These are phyloP conservation scores for Halocaridina rubra DNA, from an alignment of 2,888 invertebrate genomes.

Conservation along the genomic window DNA sequence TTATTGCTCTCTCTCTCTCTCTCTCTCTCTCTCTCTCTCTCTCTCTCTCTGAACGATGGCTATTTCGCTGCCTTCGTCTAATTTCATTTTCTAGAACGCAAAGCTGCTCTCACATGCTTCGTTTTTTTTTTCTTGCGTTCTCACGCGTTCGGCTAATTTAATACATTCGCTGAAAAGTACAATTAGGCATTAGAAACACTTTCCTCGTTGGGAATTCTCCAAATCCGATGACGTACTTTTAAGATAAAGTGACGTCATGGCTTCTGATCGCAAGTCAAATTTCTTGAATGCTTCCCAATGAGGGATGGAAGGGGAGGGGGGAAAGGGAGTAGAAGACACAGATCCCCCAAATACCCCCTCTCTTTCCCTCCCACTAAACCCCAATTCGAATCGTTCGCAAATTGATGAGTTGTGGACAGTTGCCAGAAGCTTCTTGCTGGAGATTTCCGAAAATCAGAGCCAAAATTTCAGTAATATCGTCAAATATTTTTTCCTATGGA, in stretches of 20 bases:
- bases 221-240: no score
- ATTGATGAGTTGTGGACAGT: conserved; percentile 41
- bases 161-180: no score
- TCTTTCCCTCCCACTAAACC: no score
- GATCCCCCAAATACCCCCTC: no score
- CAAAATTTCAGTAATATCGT: no score
- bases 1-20: conserved; percentile 17
- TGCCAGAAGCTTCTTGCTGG: conserved; percentile 25
- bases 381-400: conserved; percentile 41
- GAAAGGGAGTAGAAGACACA: no score
- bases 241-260: background rate
- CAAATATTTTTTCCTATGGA: no score
- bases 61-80: conserved; percentile 21
- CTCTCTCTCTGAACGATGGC: background rate
- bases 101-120: background rate
- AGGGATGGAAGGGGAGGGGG: conserved; percentile 32
- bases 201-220: no score
- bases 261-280: background rate
- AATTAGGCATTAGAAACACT: no score
- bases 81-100: background rate
- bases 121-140: no score
- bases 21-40: conserved; percentile 30
- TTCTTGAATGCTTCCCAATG: background rate
- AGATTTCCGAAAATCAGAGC: no score
- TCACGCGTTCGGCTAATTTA: no score